A percentile compares a stretch with the other conserved stretches of the same genome.
These are phyloP conservation scores for Drosophila bocki DNA, from an alignment of 1,140 invertebrate species.

Conservation along the genomic window DNA sequence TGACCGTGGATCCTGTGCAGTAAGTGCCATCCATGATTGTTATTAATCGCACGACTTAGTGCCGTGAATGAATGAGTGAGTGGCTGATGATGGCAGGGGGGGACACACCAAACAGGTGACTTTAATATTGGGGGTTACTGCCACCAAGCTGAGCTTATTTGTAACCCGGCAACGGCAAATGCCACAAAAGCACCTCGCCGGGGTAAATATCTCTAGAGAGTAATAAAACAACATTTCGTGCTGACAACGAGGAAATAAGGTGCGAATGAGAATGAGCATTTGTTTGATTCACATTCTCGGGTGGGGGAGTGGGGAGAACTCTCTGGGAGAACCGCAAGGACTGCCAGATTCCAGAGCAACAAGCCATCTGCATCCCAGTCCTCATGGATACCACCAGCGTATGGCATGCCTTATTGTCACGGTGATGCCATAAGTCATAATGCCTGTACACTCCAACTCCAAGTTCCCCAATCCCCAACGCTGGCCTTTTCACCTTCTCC, in stretches of 20 bases:
- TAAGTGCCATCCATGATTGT: constrained; percentile 86
- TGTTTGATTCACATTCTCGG: constrained; percentile 64
- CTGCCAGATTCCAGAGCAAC: constrained; percentile 21
- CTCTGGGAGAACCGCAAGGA: background rate
- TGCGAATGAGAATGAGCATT: constrained; percentile 69
- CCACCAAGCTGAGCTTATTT: constrained; percentile 51
- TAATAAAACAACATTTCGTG: constrained; percentile 85
- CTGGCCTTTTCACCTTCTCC: constrained; percentile 15
- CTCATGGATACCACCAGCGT: constrained; percentile 49
- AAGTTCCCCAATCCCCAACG: constrained; percentile 4
- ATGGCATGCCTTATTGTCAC: constrained; percentile 74
- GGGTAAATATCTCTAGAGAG: constrained; percentile 78
- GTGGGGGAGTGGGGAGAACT: background rate
- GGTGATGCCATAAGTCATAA: constrained; percentile 80
- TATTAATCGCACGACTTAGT: constrained; percentile 66
- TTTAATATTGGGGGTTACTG: constrained; percentile 33
- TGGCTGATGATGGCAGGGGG: constrained; percentile 1
- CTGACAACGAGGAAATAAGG: constrained; percentile 81
- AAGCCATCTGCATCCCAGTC: constrained; percentile 26
- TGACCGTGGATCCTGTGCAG: constrained; percentile 87
- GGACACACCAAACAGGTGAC: constrained; percentile 41
- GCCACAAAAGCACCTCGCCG: constrained; percentile 59
- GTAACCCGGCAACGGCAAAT: constrained; percentile 63
- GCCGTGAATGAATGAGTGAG: constrained; percentile 10
- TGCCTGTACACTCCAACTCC: constrained; percentile 8